Evolutionary conservation across 2,113 vertebrate species (phyloP), one percentile per base, ranked within the genome.

Genomic region (Pterocles orientalis): DNA sequence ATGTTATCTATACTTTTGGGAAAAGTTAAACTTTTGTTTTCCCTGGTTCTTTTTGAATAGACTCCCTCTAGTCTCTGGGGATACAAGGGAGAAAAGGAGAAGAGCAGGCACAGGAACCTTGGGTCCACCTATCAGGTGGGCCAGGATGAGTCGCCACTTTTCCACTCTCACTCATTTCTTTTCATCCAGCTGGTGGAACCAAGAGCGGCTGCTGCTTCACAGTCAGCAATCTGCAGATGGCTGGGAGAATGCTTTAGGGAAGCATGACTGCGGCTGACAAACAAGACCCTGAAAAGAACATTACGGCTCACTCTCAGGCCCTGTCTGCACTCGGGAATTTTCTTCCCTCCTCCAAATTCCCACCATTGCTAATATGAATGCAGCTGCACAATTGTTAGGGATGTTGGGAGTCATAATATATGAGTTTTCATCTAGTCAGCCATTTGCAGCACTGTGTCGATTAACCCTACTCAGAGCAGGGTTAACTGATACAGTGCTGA

Each of bases 401-500:
- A 96, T 85, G 81, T 57, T 96, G 90, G 88, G 86, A 96, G 81
- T 86, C 84, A 86, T 92, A 94, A 96, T 92, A 93, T 90, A 93
- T 58, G 88, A 89, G 88, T 96, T 96, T 96, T 96, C 94, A 94
- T 96, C 92, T 95, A 26, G 29, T 94, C 91, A 95, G 94, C 77
- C 88, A 87, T 96, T 94, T 96, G 95, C 86, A 96, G 86, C 62
- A 54, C 95, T 96, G 88, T 95, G 95, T 94, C 95, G 96, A 97
- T 97, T 97, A 96, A 97, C 94, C 96, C 78, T 95, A 84, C 94
- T 95, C 91, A 94, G 95, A 94, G 88, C 83, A 92, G 92, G 88
- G 95, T 96, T 97, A 96, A 97, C 95, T 91, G 96, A 97, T 96
- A 94, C 70, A 95, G 86, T 91, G 95, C 92, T 96, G 90, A 92